Conservation (phyloP, 1,140 invertebrate species). For the Brachionus koreanus region DNA sequence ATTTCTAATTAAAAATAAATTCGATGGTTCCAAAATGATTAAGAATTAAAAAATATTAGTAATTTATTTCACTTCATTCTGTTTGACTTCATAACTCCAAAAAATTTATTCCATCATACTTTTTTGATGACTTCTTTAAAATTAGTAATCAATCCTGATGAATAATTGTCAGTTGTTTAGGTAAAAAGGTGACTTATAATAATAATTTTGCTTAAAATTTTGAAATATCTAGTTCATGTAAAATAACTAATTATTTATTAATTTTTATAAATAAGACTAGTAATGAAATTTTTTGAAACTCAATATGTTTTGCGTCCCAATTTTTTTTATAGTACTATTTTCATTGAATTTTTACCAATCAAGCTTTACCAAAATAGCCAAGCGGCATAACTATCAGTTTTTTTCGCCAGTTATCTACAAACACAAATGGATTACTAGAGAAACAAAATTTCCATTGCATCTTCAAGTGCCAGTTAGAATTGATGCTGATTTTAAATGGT, state of each 20-base stretch:
- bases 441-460: not conserved
- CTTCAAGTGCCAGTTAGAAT: not conserved
- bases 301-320: not conserved
- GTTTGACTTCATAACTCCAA: too few species aligned
- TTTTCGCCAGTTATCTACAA: not conserved
- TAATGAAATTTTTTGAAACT: not conserved
- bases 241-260: not conserved
- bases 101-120: too few species aligned
- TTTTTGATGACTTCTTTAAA: too few species aligned
- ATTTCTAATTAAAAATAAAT: too few species aligned
- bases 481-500: slow-evolving; percentile 37
- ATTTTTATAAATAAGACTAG: not conserved
- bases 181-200: not conserved
- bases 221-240: slow-evolving; percentile 13
- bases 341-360: not conserved
- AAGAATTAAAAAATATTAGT: too few species aligned
- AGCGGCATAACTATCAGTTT: not conserved
- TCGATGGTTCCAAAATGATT: too few species aligned
- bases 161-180: not conserved
- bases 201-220: slow-evolving; percentile 2
- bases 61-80: too few species aligned
- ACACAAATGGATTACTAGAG: not conserved
- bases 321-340: not conserved
- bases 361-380: not conserved
- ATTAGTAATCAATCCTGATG: not conserved